These are phyloP conservation scores for Aquatica leii DNA, from an alignment of 2,888 invertebrate species.

Conservation along the genomic window DNA sequence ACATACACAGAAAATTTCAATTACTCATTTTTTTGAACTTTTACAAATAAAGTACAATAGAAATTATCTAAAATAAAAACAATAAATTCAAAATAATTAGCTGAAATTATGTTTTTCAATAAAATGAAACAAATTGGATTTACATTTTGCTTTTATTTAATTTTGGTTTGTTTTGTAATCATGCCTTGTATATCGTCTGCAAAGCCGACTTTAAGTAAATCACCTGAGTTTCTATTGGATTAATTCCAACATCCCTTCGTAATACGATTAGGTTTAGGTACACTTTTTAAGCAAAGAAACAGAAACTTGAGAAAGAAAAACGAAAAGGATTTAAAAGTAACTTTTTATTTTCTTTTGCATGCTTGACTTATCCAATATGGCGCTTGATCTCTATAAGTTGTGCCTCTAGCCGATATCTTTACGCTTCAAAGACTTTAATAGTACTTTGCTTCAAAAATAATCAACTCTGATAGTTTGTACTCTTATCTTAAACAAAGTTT, in stretches of 20 bases:
- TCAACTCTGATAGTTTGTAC: conserved; percentile 29
- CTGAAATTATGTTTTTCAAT: no score
- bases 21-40: no score
- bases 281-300: conserved; percentile 28
- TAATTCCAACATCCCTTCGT: conserved; percentile 20
- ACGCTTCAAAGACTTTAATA: conserved; percentile 36
- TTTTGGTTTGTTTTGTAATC: no score
- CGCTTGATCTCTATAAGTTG: conserved; percentile 32
- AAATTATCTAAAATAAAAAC: no score
- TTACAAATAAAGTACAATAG: no score
- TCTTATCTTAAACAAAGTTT: neutral
- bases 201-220: neutral
- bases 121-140: no score
- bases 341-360: conserved; percentile 35
- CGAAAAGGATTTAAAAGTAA: conserved; percentile 18
- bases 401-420: conserved; percentile 29
- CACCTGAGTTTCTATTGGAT: conserved; percentile 22
- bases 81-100: no score
- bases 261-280: conserved; percentile 31
- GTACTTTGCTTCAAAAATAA: conserved; percentile 29
- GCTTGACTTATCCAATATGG: conserved; percentile 34
- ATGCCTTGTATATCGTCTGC: no score
- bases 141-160: no score
- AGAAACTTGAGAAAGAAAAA: conserved; percentile 28
- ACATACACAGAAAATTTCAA: no score